Conservation (phyloP, 2,888 invertebrate species). For the Eucriotettix oculatus region DNA sequence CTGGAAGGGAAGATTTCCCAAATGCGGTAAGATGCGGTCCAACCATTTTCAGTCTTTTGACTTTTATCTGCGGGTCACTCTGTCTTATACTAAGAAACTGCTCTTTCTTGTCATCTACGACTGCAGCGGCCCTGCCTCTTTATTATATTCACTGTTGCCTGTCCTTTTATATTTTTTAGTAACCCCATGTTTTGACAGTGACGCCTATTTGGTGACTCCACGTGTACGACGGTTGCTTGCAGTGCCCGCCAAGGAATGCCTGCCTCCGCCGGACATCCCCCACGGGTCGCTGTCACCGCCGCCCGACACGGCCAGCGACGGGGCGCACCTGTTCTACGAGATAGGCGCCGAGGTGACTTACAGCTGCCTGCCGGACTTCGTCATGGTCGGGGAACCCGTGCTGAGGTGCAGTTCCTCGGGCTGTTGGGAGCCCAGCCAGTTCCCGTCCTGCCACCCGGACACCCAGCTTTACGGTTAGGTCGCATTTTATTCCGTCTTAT, state of each 20-base stretch:
- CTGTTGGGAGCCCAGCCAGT: constrained; percentile 24
- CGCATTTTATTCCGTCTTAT: too few species aligned
- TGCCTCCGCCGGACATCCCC: neutral
- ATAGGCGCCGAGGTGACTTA: constrained; percentile 23
- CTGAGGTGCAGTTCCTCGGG: constrained; percentile 24
- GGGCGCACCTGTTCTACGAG: neutral
- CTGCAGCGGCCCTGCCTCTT: too few species aligned
- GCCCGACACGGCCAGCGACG: neutral
- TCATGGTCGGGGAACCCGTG: constrained; percentile 20
- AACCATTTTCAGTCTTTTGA: too few species aligned
- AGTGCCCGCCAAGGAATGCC: neutral
- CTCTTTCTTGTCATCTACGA: too few species aligned
- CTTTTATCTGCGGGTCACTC: too few species aligned
- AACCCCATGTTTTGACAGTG: too few species aligned
- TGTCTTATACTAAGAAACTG: too few species aligned
- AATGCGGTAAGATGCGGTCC: neutral
- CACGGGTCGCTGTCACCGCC: neutral
- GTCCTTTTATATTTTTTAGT: too few species aligned
- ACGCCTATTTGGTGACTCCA: too few species aligned
- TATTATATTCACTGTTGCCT: too few species aligned
- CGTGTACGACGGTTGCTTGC: too few species aligned
- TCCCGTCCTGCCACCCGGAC: constrained; percentile 15
- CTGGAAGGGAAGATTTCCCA: neutral
- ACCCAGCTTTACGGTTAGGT: neutral
- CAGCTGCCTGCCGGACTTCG: constrained; percentile 23